Evolutionary conservation across 35 echinoderm and acorn worm genomes (phyloP), one percentile per base, ranked within the genome.

Genomic region (Stichopus chloronotus): DNA sequence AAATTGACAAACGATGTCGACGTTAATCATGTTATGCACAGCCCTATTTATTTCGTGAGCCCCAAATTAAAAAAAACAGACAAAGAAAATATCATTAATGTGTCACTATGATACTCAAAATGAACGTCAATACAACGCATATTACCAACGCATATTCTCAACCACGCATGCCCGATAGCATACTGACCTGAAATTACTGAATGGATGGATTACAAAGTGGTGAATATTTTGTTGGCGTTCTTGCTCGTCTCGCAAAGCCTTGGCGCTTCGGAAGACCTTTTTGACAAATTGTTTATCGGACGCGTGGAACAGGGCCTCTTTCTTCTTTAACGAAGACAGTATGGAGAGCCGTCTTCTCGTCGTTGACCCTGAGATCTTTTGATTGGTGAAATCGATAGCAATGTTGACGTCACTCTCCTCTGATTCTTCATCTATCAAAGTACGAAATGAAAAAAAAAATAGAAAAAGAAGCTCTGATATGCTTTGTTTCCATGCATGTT

Each of bases 191-290:
- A 98, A 98, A 76, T 87, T 93, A 55, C 97, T 98, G 93, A 98
- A 96, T 25, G 97, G 97, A 88, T 98, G 97, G 19, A 98, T 98
- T 53, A 96, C 95, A 83, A 98, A 98, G 55, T 88, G 86, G 43
- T 55, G 76, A 52, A 94, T 93, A 12, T 79, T 76, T 19, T 93
- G 86, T 76, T 98, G 97, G 60, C 97, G n/a, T 9, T 74, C 14
- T 56, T 96, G 95, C 56, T 98, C 97, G 59, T 96, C 93, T 72
- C 94, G 90, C 9, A 98, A 68, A 19, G 97, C 97, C 60, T 96
- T 96, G 8, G 96, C 94, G 72, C 97, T 98, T 21, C 97, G 93
- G 79, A 91, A 98, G 24, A 98, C 96, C 86, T 94, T 96, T 91
- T 96, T 94, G 68, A 96, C 97, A 56, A 98, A 96, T 13, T 96